Evolutionary conservation across 92 coral and sea anemone genomes (phyloP).

Genomic region (Zoanthus sansibaricus): DNA sequence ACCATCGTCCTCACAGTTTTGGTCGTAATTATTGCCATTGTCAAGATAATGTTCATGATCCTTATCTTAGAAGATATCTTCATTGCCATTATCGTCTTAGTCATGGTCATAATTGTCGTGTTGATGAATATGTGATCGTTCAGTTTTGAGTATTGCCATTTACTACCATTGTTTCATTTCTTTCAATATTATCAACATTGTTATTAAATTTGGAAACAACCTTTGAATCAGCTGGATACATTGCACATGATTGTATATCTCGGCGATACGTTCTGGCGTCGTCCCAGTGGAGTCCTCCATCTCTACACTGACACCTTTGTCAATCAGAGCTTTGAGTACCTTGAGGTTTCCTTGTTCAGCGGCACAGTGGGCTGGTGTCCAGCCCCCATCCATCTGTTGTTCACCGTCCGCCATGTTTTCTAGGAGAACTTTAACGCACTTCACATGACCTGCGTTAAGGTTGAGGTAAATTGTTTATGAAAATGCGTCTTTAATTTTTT

Average conservation of each 20-base stretch:
- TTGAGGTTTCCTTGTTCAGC: slow-evolving; percentile 87
- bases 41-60: too few relatives aligned
- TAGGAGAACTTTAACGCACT: slow-evolving; percentile 76
- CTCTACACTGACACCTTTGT: slow-evolving; percentile 70
- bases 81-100: too few relatives aligned
- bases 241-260: slow-evolving; percentile 70
- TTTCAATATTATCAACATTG: too few relatives aligned
- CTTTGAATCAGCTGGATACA: slow-evolving; percentile 70
- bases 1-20: neutral
- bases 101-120: too few relatives aligned
- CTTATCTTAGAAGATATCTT: too few relatives aligned
- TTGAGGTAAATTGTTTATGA: too few relatives aligned
- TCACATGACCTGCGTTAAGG: slow-evolving; percentile 62
- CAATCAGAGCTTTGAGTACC: slow-evolving; percentile 82
- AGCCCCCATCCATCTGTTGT: slow-evolving; percentile 97
- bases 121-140: too few relatives aligned
- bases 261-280: slow-evolving; percentile 87
- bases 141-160: too few relatives aligned
- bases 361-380: slow-evolving; percentile 99
- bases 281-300: slow-evolving; percentile 86
- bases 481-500: too few relatives aligned
- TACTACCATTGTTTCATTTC: too few relatives aligned
- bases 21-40: neutral
- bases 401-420: slow-evolving; percentile 90
- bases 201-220: slow-evolving; percentile 4